Evolutionary conservation across 2,113 vertebrate genomes (phyloP).

Genomic region (Plestiodon gilberti): DNA sequence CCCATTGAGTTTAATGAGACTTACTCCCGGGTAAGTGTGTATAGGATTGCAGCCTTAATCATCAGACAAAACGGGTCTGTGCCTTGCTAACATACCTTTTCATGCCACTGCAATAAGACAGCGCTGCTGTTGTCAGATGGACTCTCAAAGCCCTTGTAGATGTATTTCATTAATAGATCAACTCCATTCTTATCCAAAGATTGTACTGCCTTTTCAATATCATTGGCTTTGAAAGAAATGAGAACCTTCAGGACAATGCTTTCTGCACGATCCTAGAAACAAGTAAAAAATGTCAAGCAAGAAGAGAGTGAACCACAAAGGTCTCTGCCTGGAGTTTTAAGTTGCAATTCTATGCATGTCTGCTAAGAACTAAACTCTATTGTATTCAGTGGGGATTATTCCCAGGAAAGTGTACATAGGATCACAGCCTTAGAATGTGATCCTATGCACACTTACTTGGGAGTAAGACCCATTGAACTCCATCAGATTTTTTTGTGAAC

Average conservation of each 20-base stretch:
- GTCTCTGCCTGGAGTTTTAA: not conserved
- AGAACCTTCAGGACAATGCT: slow-evolving; percentile 95
- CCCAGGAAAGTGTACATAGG: too few species aligned
- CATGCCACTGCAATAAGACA: slow-evolving; percentile 95
- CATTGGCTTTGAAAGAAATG: slow-evolving; percentile 93
- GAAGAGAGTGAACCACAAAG: not conserved
- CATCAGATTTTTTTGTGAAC: not conserved
- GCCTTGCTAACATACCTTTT: slow-evolving; percentile 82
- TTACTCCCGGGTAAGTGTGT: too few species aligned
- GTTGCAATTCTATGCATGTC: not conserved
- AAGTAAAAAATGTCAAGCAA: slow-evolving; percentile 16
- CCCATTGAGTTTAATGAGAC: too few species aligned
- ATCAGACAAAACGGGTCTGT: not conserved
- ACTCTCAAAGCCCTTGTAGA: slow-evolving; percentile 98
- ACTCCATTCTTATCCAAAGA: slow-evolving; percentile 92
- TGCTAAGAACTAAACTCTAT: not conserved
- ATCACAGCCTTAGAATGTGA: too few species aligned
- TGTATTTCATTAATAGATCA: slow-evolving; percentile 98
- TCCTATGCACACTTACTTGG: not conserved
- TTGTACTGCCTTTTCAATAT: slow-evolving; percentile 96
- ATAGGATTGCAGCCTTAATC: too few species aligned
- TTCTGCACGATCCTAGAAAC: slow-evolving; percentile 91
- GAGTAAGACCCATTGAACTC: not conserved
- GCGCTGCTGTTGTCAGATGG: slow-evolving; percentile 98
- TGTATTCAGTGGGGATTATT: not conserved